Evolutionary conservation across 2,888 invertebrate species (phyloP).

Genomic region (Zelleria hepariella): DNA sequence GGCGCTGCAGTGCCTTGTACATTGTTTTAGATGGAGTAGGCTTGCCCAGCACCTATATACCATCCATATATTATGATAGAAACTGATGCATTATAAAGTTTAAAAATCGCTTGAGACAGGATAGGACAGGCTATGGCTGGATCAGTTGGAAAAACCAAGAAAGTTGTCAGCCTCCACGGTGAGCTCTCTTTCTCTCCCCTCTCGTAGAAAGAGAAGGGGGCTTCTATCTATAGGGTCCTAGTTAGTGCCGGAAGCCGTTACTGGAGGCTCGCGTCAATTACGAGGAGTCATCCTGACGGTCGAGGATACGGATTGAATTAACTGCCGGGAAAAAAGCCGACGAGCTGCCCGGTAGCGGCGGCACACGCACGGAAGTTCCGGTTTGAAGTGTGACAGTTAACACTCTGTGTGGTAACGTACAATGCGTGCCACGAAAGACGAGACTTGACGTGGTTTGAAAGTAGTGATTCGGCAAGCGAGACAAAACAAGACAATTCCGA

Average conservation of each 20-base stretch:
- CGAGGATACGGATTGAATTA: slow-evolving; percentile 26
- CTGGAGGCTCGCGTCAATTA: slow-evolving; percentile 23
- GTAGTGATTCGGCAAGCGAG: too few relatives aligned
- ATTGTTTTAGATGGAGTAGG: too few relatives aligned
- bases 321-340: slow-evolving; percentile 17
- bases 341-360: background rate
- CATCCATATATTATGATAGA: too few relatives aligned
- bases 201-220: too few relatives aligned
- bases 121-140: background rate
- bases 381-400: too few relatives aligned
- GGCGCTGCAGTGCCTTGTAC: too few relatives aligned
- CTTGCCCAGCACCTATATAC: too few relatives aligned
- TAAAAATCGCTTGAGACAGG: background rate
- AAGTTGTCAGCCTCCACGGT: background rate
- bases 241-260: slow-evolving; percentile 5
- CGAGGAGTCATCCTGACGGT: slow-evolving; percentile 20
- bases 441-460: too few relatives aligned
- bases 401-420: too few relatives aligned
- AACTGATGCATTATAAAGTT: slow-evolving; percentile 3
- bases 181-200: background rate
- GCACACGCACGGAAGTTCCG: too few relatives aligned
- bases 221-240: background rate
- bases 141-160: background rate
- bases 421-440: too few relatives aligned
- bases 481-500: too few relatives aligned